Conservation (phyloP, 2,888 invertebrate species). For the Drosophila percnosoma region DNA sequence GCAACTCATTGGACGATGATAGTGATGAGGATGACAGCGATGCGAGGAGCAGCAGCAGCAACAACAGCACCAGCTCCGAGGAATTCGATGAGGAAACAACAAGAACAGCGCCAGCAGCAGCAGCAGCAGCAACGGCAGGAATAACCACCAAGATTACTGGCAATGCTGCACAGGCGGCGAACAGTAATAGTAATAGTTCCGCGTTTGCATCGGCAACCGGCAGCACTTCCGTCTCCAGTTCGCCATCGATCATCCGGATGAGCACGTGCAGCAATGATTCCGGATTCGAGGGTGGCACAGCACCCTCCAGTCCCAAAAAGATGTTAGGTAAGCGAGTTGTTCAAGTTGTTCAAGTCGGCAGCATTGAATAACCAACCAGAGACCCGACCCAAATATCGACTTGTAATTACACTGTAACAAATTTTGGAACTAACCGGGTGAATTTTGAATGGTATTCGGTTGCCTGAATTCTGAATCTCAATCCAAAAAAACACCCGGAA, state of each 20-base stretch:
- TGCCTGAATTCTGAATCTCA: not conserved
- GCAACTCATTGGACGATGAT: conserved; percentile 80
- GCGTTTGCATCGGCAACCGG: conserved; percentile 27
- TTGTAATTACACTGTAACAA: not conserved
- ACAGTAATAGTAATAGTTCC: conserved; percentile 1
- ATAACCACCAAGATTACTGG: not conserved
- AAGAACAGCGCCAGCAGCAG: conserved; percentile 21
- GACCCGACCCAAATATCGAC: not conserved
- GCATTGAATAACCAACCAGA: not conserved
- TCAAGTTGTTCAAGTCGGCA: not conserved
- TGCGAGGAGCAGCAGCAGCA: conserved; percentile 78
- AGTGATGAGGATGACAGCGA: conserved; percentile 80
- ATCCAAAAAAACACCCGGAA: not conserved
- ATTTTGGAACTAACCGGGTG: not conserved
- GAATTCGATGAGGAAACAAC: conserved; percentile 76
- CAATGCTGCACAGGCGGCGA: conserved; percentile 12
- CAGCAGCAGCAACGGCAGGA: conserved; percentile 57
- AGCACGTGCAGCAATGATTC: conserved; percentile 93
- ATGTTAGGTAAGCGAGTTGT: conserved; percentile 85
- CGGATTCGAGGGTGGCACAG: conserved; percentile 90
- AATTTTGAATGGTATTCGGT: not conserved
- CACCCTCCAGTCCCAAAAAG: conserved; percentile 88
- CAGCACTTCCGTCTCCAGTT: conserved; percentile 47
- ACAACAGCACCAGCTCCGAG: conserved; percentile 53
- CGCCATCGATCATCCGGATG: conserved; percentile 86